A percentile compares a stretch with the other conserved stretches of the same genome.
Conservation (phyloP, 2,797 vertebrate genomes). For the Scyliorhinus canicula region DNA sequence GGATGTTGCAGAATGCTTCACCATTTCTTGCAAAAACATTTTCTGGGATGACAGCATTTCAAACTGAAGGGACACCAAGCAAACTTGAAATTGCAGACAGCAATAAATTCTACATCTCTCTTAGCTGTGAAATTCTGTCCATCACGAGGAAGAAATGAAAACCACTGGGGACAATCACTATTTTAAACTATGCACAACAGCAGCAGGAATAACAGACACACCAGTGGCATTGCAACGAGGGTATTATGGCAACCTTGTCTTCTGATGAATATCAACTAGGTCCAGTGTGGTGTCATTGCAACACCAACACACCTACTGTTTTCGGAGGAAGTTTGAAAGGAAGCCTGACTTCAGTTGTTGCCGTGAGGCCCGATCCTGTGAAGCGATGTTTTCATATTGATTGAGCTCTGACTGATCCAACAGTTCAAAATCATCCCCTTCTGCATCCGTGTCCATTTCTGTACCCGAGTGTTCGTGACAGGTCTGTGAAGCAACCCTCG, state of each 20-base stretch:
- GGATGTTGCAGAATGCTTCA: not conserved
- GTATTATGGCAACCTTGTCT: not conserved
- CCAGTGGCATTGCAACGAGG: not conserved
- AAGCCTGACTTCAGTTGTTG: conserved; percentile 54
- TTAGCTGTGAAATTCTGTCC: not conserved
- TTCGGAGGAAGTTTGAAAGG: conserved; percentile 65
- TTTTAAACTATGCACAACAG: not conserved
- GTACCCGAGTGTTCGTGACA: conserved; percentile 78
- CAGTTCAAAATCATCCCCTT: conserved; percentile 95
- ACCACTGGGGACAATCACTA: not conserved
- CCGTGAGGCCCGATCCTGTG: conserved; percentile 55
- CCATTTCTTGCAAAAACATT: not conserved
- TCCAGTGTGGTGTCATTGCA: not conserved
- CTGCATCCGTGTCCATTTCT: conserved; percentile 81
- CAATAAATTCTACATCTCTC: not conserved
- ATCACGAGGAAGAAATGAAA: not conserved
- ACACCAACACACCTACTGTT: conserved; percentile 49
- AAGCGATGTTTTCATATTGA: conserved; percentile 80
- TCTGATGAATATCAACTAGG: not conserved
- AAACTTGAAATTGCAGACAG: not conserved
- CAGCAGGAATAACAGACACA: not conserved
- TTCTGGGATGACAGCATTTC: not conserved
- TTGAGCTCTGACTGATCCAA: conserved; percentile 93
- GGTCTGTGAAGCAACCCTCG: conserved; percentile 58
- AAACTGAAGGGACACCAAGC: not conserved